Evolutionary conservation across 1,140 invertebrate genomes (phyloP), one percentile per base, ranked within the genome.

Genomic region (Drosophila chauvacae): DNA sequence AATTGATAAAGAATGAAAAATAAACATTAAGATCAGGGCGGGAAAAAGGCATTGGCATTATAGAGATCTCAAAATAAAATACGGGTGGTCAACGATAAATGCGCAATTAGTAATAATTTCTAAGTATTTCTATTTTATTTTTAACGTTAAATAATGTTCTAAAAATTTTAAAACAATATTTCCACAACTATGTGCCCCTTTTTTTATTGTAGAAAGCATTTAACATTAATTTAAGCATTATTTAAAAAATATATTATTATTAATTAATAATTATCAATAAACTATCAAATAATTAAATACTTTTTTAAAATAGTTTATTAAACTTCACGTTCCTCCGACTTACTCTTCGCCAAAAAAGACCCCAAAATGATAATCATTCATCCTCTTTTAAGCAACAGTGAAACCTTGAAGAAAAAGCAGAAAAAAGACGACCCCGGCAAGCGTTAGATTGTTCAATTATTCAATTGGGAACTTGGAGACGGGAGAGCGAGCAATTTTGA

Each of bases 401-500:
- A 64, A 41, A 7, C 50, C n/a, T 9, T 30, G 18, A 59, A 23
- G 14, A 9, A 51, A 3, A 50, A 51, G 4, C 1, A 30, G 5
- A 26, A 16, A 23, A 28, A 48, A 44, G 37, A 39, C 47, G 76
- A 53, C 61, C 53, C 37, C 30, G 50, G 28, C 50, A 33, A 18
- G 45, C 66, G 53, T 41, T 50, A 59, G 86, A 88, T 88, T 88
- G 72, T 88, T 87, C 80, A 88, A 88, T 88, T 88, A 88, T 84
- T 84, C 80, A 88, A 88, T 88, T 88, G 83, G 75, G n/a, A 9
- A 51, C 23, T 42, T 72, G 30, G 33, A 62, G 57, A 62, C 35
- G 35, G 44, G 44, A 28, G 44, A 55, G 75, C 41, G 44, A 56
- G 37, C 42, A 61, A 77, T 70, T 79, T 73, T 80, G 72, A 77